Evolutionary conservation across 2,797 vertebrate genomes (phyloP), one percentile per base, ranked within the genome.

Genomic region (Babyrousa celebensis): DNA sequence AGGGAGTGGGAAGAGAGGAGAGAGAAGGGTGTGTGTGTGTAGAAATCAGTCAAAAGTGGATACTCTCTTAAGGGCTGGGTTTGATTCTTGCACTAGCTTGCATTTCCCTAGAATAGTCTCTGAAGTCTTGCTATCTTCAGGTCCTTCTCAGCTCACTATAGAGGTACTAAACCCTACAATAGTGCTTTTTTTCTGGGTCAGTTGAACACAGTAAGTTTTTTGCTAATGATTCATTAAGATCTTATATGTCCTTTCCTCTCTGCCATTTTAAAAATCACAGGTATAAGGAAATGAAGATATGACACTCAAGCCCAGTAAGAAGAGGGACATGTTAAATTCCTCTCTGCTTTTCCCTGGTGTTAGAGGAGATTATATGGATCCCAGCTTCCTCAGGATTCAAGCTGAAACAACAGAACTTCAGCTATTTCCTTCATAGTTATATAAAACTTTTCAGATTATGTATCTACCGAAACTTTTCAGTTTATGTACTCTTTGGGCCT

Each of bases 211-310:
- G 36, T 36, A 36, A 36, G 32, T 87, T 87, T 95, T 36, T 78
- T 89, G 43, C 58, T 89, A 58, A 91, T 6, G 9, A 77, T 89
- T 94, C 40, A 18, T 8, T 63, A n/a, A 91, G 27, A 67, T 56
- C 32, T 77, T 82, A 54, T 17, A 56, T 23, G 52, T 89, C 18
- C 21, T 82, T 68, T 83, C 54, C 23, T 82, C 68, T 70, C 11
- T 36, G 48, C 70, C 17, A 62, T 71, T 95, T 94, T 65, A 87
- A 87, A 56, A 88, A 83, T 62, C n/a, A 83, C 71, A 82, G 60
- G 29, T 20, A 52, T 71, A 32, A 12, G 92, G 23, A 88, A 72
- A 83, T 9, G 27, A 93, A 89, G 79, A 15, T 58, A 79, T 93
- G 52, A n/a, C 12, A 70, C 27, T 82, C 16, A 40, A 3, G 23